A percentile compares a stretch with the other conserved stretches of the same genome.
phyloP scores from a whole-genome alignment of 2,888 invertebrate species.

The Orthosia cruda region DNA sequence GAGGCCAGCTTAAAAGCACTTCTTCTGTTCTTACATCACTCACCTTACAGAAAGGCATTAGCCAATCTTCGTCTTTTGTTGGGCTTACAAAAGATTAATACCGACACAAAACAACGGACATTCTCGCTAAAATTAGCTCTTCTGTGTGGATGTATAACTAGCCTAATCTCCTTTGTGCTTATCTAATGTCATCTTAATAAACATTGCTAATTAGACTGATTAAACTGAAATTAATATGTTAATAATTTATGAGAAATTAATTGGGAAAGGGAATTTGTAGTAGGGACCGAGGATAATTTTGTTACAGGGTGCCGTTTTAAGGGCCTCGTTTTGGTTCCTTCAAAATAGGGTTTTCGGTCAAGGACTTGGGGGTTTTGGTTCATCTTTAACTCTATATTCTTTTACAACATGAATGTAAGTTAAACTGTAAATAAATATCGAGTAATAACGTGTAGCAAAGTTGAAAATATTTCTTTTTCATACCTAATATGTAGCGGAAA shows the following conservation, averaged over 20 bases:
- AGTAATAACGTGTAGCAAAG: background rate
- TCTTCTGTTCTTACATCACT: constrained; percentile 21
- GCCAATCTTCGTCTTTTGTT: constrained; percentile 66
- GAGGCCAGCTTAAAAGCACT: constrained; percentile 31
- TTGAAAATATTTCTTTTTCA: constrained; percentile 35
- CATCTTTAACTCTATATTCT: background rate
- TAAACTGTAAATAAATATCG: background rate
- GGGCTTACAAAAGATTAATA: constrained; percentile 67
- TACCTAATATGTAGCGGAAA: constrained; percentile 40
- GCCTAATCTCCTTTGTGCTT: constrained; percentile 52
- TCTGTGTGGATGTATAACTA: constrained; percentile 36
- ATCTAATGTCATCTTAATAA: constrained; percentile 48
- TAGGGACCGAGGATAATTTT: constrained; percentile 18
- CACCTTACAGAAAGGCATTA: constrained; percentile 61
- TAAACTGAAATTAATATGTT: constrained; percentile 43
- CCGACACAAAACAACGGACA: constrained; percentile 65
- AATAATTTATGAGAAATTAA: constrained; percentile 32
- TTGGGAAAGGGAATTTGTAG: constrained; percentile 47
- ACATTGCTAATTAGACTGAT: constrained; percentile 45
- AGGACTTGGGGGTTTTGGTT: background rate
- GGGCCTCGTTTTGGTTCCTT: background rate
- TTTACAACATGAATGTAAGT: background rate
- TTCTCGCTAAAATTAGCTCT: constrained; percentile 53
- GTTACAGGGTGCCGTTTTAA: constrained; percentile 12
- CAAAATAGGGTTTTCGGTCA: background rate